Evolutionary conservation across 2,888 invertebrate genomes (phyloP).

Genomic region (Trypoxylon attenuatum): DNA sequence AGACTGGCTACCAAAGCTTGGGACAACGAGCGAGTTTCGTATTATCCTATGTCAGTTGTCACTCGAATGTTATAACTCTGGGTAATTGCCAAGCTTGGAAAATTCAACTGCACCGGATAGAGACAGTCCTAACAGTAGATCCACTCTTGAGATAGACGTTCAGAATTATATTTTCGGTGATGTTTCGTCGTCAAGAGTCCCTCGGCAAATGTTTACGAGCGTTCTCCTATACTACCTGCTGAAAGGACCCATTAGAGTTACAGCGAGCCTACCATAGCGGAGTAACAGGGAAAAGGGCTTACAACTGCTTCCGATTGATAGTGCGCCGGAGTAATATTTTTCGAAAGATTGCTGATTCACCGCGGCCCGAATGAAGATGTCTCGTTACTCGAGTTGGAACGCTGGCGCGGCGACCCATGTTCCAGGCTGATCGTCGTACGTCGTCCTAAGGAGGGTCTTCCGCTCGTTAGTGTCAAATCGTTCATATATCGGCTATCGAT

Average conservation of each 20-base stretch:
- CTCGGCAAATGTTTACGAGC: too few relatives aligned
- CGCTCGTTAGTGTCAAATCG: conserved; percentile 63
- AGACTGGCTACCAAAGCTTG: conserved; percentile 1
- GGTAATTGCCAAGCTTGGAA: too few relatives aligned
- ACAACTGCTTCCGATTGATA: neutral
- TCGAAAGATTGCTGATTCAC: conserved; percentile 50
- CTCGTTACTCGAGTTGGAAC: conserved; percentile 58
- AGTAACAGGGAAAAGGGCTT: too few relatives aligned
- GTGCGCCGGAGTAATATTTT: conserved; percentile 25
- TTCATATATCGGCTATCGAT: conserved; percentile 51
- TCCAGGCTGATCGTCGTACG: conserved; percentile 53
- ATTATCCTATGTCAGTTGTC: conserved; percentile 17
- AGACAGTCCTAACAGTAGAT: too few relatives aligned
- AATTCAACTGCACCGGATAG: too few relatives aligned
- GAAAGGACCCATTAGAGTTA: too few relatives aligned
- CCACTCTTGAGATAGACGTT: too few relatives aligned
- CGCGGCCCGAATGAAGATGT: conserved; percentile 49
- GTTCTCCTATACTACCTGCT: too few relatives aligned
- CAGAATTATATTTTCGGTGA: too few relatives aligned
- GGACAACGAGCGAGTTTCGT: conserved; percentile 1
- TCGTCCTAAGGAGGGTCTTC: conserved; percentile 51
- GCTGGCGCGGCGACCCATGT: conserved; percentile 59
- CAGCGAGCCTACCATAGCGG: too few relatives aligned
- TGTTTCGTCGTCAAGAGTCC: too few relatives aligned
- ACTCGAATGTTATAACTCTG: conserved; percentile 19